Base-by-base conservation (phyloP, 2,113 vertebrate genomes). In the Australoheros scitulus region DNA sequence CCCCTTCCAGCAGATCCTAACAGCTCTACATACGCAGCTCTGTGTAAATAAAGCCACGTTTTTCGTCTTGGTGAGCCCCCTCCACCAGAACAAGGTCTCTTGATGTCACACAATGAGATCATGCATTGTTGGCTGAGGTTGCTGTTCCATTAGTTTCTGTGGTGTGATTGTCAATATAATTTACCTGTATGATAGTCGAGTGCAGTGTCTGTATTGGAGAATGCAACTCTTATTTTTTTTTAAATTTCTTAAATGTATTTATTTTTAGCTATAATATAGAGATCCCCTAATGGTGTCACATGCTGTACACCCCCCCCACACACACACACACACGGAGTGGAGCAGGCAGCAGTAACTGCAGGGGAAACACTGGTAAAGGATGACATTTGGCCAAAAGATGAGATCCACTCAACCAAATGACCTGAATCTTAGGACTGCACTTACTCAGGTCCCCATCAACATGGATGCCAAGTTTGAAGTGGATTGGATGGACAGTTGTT, bases 1-100 rank as follows among this genome's bases (percentile, higher is more conserved):
- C 74, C 77, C 79, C 75, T 82, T 2, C 64, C 7, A 68, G 76
- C 72, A 72, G 61, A 79, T 50, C 43, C 26, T 13, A 14, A 57
- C 68, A 24, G 81, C 60, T 59, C 79, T 34, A 55, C 1, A 0
- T 76, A 83, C 24, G 80, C 26, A 29, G 52, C 8, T 18, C 36
- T 20, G 43, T 82, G 81, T 29, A 61, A 57, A 79, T 36, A 61
- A 60, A 36, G 18, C 58, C 61, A 18, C 24, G 20, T 50, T 58
- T 24, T 11, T 18, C 15, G 17, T 58, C 58, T 43, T 60, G 78
- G 55, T 34, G 79, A 63, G 57, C 20, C 15, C 68, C 1, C 68
- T 43, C 17, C n/a, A 24, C 24, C 68, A 22, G 20, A 60, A 60
- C 59, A 59, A 20, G 47, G 13, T 50, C 24, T 41, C 20, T 17